Conservation (phyloP, 1,140 invertebrate species). For the Drosophila chauvacae region DNA sequence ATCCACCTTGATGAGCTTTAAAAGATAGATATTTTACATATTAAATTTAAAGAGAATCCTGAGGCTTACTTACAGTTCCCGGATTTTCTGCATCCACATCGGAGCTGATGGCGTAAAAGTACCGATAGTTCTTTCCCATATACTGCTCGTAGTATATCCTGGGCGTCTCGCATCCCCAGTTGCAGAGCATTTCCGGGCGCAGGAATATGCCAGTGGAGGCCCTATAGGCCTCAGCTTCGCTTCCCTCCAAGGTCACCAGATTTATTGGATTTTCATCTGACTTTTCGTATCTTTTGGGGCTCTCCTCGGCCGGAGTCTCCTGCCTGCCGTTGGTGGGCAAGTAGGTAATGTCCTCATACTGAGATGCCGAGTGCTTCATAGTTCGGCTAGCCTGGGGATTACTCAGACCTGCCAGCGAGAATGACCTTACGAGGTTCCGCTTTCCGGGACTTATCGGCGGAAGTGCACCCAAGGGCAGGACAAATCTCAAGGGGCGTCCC, state of each 20-base stretch:
- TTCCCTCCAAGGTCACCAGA: slow-evolving; percentile 85
- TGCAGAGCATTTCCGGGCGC: slow-evolving; percentile 88
- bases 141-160: slow-evolving; percentile 89
- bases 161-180: slow-evolving; percentile 93
- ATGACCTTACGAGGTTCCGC: slow-evolving; percentile 65
- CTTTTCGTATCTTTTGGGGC: slow-evolving; percentile 15
- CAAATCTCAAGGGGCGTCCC: slow-evolving; percentile 90
- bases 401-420: slow-evolving; percentile 62
- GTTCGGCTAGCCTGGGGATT: slow-evolving; percentile 31
- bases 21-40: neutral
- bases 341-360: slow-evolving; percentile 71
- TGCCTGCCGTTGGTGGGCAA: slow-evolving; percentile 63
- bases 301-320: slow-evolving; percentile 13
- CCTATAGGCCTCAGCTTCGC: slow-evolving; percentile 86
- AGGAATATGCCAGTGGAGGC: slow-evolving; percentile 86
- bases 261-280: slow-evolving; percentile 64
- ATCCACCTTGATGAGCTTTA: slow-evolving; percentile 92
- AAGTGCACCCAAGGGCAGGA: slow-evolving; percentile 86
- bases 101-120: slow-evolving; percentile 95
- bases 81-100: slow-evolving; percentile 93
- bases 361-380: slow-evolving; percentile 69
- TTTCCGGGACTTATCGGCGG: neutral
- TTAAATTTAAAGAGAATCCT: neutral
- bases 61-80: slow-evolving; percentile 88
- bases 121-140: slow-evolving; percentile 89